Conservation (phyloP, 2,797 vertebrate species). For the Cebuella pygmaea region DNA sequence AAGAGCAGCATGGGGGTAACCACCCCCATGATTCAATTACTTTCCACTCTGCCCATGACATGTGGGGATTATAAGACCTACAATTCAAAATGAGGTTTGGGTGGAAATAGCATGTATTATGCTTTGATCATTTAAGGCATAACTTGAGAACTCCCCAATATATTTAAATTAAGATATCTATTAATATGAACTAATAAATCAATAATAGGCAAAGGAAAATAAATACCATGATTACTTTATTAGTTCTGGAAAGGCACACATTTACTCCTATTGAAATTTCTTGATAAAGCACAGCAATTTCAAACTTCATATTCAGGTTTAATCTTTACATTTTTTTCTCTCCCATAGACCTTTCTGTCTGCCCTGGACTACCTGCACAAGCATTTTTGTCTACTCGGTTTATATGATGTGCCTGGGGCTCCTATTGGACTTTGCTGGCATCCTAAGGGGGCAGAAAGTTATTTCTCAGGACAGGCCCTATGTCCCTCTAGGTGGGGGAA, state of each 20-base stretch:
- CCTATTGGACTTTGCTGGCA: background rate
- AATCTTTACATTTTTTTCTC: background rate
- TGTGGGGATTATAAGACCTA: background rate
- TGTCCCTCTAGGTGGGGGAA: background rate
- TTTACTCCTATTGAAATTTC: background rate
- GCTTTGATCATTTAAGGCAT: background rate
- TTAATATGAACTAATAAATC: background rate
- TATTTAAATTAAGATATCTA: background rate
- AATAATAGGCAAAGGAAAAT: background rate
- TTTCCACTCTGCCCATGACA: background rate
- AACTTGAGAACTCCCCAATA: background rate
- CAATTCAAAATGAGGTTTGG: background rate
- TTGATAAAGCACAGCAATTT: background rate
- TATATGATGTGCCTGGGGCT: background rate
- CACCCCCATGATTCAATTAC: background rate
- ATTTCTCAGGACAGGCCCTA: background rate
- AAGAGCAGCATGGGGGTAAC: background rate
- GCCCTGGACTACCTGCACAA: background rate
- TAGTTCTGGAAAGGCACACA: too few species aligned
- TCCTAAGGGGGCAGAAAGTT: too few species aligned
- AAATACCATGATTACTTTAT: background rate
- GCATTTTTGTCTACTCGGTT: background rate
- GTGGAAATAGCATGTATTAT: background rate
- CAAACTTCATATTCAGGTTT: background rate
- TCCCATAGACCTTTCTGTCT: background rate